Conservation (phyloP, 1,140 invertebrate species). For the Eufriesea mexicana region DNA sequence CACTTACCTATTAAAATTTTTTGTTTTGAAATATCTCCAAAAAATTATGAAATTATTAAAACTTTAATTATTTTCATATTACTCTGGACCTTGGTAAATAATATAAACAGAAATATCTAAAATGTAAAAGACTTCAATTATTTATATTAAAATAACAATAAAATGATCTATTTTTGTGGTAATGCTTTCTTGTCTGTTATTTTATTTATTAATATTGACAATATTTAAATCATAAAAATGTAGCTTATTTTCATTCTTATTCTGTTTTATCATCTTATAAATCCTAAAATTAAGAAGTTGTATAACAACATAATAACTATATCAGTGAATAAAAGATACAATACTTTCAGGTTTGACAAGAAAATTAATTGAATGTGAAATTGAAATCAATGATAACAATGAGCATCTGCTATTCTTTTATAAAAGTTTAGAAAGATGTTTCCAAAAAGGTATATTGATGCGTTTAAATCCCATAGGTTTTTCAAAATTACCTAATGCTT, state of each 20-base stretch:
- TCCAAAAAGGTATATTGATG: constrained; percentile 79
- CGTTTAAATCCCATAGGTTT: constrained; percentile 75
- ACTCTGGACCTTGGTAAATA: background rate
- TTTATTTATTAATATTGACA: background rate
- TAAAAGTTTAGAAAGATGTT: constrained; percentile 81
- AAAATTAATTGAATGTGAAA: constrained; percentile 76
- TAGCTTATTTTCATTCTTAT: background rate
- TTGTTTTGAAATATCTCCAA: background rate
- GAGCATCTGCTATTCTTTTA: constrained; percentile 78
- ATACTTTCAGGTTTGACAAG: constrained; percentile 78
- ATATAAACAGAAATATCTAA: background rate
- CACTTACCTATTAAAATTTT: too few species aligned
- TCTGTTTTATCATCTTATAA: background rate
- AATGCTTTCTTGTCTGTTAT: background rate
- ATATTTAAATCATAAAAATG: background rate
- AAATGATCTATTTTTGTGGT: background rate
- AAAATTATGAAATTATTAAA: background rate
- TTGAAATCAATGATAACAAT: constrained; percentile 78
- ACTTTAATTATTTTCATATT: background rate
- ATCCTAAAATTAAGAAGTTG: background rate
- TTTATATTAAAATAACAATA: background rate
- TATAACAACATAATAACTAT: background rate
- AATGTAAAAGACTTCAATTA: background rate
- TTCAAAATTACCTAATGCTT: constrained; percentile 78
- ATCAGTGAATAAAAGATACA: background rate